Percentiles rank a stretch among this genome's conserved stretches.
These are phyloP conservation scores for Apostichopus leukothele DNA, from an alignment of 53 echinoderm and acorn worm genomes.

Conservation along the genomic window DNA sequence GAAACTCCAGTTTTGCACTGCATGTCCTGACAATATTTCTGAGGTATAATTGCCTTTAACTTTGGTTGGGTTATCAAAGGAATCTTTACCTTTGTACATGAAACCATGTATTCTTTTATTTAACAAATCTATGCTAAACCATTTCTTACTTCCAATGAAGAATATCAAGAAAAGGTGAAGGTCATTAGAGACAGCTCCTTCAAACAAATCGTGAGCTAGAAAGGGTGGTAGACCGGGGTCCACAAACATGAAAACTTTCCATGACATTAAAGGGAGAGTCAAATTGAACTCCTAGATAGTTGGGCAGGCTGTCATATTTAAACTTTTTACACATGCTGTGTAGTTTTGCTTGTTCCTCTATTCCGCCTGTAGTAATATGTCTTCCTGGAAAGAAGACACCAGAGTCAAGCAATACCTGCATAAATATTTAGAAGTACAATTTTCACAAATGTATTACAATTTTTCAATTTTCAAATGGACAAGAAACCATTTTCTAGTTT, in stretches of 20 bases:
- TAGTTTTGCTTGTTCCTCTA: conserved; percentile 2
- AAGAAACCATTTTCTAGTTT: no score
- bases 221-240: conserved; percentile 29
- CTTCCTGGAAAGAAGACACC: neutral
- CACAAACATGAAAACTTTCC: conserved; percentile 29
- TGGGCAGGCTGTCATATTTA: neutral
- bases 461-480: conserved; percentile 1
- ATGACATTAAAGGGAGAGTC: conserved; percentile 33
- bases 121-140: conserved; percentile 13
- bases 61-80: conserved; percentile 29
- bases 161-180: conserved; percentile 35
- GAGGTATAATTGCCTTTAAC: neutral
- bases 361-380: neutral
- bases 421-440: neutral
- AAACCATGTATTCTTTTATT: conserved; percentile 35
- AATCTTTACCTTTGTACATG: conserved; percentile 37
- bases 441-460: no score
- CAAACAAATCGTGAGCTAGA: conserved; percentile 46
- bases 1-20: conserved; percentile 47
- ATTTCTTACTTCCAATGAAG: conserved; percentile 4
- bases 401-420: conserved; percentile 7
- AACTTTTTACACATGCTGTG: neutral
- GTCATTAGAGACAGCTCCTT: conserved; percentile 43
- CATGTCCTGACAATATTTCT: conserved; percentile 39
- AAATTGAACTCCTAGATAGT: neutral